Evolutionary conservation across 2,888 invertebrate genomes (phyloP).

Genomic region (Priocnemis perturbator): DNA sequence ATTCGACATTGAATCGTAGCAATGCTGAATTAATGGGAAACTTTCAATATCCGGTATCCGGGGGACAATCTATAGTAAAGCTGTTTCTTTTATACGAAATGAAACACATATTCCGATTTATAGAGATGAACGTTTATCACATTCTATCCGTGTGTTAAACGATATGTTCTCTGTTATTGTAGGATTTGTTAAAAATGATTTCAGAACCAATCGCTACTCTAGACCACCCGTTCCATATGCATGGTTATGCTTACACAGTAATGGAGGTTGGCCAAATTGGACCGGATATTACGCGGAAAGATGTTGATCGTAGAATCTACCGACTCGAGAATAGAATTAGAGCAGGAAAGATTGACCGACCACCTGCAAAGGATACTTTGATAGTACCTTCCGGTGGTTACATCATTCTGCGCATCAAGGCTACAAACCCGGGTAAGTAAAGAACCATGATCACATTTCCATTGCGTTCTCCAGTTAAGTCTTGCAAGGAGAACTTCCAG

Average conservation of each 20-base stretch:
- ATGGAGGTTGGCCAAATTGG: constrained; percentile 89
- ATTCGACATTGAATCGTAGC: too few relatives aligned
- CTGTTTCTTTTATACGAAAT: too few relatives aligned
- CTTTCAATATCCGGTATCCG: too few relatives aligned
- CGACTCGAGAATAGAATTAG: constrained; percentile 88
- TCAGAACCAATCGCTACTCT: constrained; percentile 88
- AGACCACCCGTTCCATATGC: constrained; percentile 93
- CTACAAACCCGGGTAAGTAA: constrained; percentile 85
- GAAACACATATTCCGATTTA: too few relatives aligned
- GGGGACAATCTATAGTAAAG: too few relatives aligned
- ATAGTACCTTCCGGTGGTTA: constrained; percentile 94
- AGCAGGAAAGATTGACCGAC: constrained; percentile 86
- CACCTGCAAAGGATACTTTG: constrained; percentile 91
- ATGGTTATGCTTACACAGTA: constrained; percentile 88
- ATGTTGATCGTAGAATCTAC: constrained; percentile 86
- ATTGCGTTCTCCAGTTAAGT: too few relatives aligned
- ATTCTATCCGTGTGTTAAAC: too few relatives aligned
- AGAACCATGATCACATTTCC: too few relatives aligned
- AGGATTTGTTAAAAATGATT: constrained; percentile 14
- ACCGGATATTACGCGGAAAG: constrained; percentile 80
- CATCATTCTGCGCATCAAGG: constrained; percentile 89
- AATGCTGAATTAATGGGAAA: too few relatives aligned
- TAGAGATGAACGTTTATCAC: too few relatives aligned
- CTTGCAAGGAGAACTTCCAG: too few relatives aligned
- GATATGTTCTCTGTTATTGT: too few relatives aligned